Conservation (phyloP, 2,888 invertebrate genomes). For the Cenopis cana region DNA sequence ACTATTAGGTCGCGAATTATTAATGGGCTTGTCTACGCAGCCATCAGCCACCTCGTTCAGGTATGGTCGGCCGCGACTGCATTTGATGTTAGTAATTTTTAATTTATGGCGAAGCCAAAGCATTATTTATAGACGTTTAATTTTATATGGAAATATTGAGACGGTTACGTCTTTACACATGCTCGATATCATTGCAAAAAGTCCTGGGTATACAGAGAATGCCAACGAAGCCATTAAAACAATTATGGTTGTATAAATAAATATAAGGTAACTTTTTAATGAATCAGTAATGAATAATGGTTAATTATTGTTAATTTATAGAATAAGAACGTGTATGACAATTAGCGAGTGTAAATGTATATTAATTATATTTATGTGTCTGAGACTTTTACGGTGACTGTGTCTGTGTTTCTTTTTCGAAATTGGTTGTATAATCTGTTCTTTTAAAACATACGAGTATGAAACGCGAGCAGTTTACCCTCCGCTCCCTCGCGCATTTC, state of each 20-base stretch:
- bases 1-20: slow-evolving; percentile 34
- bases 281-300: slow-evolving; percentile 6
- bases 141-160: slow-evolving; percentile 3
- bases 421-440: slow-evolving; percentile 54
- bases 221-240: slow-evolving; percentile 23
- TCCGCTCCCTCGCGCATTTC: slow-evolving; percentile 73
- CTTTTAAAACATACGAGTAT: slow-evolving; percentile 41
- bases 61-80: slow-evolving; percentile 25
- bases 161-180: slow-evolving; percentile 7
- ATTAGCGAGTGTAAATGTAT: neutral
- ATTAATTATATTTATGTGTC: neutral
- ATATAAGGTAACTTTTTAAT: neutral
- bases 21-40: slow-evolving; percentile 31
- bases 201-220: slow-evolving; percentile 7
- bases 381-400: slow-evolving; percentile 17
- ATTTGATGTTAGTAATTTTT: slow-evolving; percentile 30
- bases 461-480: slow-evolving; percentile 75
- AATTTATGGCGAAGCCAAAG: slow-evolving; percentile 29
- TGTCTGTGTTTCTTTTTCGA: slow-evolving; percentile 60
- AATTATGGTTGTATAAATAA: slow-evolving; percentile 15
- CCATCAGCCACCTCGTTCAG: slow-evolving; percentile 24
- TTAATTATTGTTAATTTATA: neutral
- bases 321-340: neutral
- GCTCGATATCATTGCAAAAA: slow-evolving; percentile 1
- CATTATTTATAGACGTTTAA: slow-evolving; percentile 15